Percentiles rank a stretch among this genome's conserved stretches.
Evolutionary conservation across 1,140 invertebrate species (phyloP).

Genomic region (Drosophila tristis): DNA sequence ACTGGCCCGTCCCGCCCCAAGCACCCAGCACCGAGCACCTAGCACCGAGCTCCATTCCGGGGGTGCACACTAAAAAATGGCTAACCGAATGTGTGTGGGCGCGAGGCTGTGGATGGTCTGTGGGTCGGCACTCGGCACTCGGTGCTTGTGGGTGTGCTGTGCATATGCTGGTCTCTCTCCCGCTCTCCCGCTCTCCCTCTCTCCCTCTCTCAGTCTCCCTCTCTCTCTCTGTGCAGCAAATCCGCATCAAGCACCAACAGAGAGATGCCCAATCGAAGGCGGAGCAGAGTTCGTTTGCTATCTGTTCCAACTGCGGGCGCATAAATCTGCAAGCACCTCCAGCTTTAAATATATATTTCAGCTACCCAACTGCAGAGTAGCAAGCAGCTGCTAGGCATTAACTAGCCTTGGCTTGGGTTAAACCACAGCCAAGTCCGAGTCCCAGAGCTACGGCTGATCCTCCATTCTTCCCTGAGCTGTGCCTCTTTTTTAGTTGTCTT

Average conservation of each 20-base stretch:
- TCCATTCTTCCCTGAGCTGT: too few relatives aligned
- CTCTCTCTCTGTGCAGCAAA: not conserved
- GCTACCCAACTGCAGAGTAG: too few relatives aligned
- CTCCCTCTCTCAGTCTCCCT: too few relatives aligned
- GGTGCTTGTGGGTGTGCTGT: constrained; percentile 5
- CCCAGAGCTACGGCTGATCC: too few relatives aligned
- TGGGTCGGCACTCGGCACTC: constrained; percentile 3
- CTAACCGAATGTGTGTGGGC: constrained; percentile 80
- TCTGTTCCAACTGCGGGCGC: not conserved
- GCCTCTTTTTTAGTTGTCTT: not conserved
- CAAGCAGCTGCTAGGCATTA: too few relatives aligned
- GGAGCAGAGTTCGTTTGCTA: not conserved
- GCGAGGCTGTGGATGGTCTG: constrained; percentile 65
- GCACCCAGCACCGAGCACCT: too few relatives aligned
- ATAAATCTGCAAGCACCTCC: too few relatives aligned
- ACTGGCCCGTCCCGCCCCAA: constrained; percentile 4
- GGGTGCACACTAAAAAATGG: constrained; percentile 75
- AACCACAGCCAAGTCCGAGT: too few relatives aligned
- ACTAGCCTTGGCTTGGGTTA: too few relatives aligned
- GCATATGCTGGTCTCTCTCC: constrained; percentile 27
- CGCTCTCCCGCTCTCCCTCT: too few relatives aligned
- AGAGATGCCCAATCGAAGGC: not conserved
- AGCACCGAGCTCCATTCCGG: too few relatives aligned
- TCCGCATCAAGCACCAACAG: constrained; percentile 21
- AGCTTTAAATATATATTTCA: too few relatives aligned